Percentiles rank a stretch among this genome's conserved stretches.
These are phyloP conservation scores for Fragum whitleyi DNA, from an alignment of 2,888 invertebrate species.

Conservation along the genomic window DNA sequence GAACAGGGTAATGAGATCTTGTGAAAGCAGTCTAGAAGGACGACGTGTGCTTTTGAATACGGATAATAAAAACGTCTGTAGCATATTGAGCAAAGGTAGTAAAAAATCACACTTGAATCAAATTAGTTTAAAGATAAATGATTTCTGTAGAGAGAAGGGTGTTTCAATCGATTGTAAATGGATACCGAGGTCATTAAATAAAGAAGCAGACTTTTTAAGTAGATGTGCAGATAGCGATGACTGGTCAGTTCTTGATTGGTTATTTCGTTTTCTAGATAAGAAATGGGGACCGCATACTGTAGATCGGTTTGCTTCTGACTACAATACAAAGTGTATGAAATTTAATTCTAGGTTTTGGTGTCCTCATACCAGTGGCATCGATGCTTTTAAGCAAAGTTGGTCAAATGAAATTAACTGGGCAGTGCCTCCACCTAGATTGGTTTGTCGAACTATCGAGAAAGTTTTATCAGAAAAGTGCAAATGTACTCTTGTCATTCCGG, in stretches of 20 bases:
- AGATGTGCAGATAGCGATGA: conserved; percentile 42
- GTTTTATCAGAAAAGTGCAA: conserved; percentile 7
- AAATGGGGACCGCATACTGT: conserved; percentile 49
- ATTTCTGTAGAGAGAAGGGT: conserved; percentile 33
- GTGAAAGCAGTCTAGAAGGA: conserved; percentile 30
- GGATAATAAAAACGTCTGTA: conserved; percentile 52
- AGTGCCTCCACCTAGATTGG: conserved; percentile 38
- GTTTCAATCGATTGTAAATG: conserved; percentile 44
- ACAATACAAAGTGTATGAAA: conserved; percentile 47
- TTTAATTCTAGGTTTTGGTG: no score
- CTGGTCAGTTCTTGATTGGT: conserved; percentile 49
- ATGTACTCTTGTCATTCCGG: conserved; percentile 33
- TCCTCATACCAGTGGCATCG: no score
- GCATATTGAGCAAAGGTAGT: conserved; percentile 50
- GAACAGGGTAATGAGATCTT: conserved; percentile 32
- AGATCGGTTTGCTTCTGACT: conserved; percentile 48
- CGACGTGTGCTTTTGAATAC: conserved; percentile 35
- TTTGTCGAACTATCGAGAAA: conserved; percentile 26
- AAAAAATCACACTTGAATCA: conserved; percentile 43
- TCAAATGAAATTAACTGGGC: no score
- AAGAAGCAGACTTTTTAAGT: conserved; percentile 53
- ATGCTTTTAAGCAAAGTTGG: no score
- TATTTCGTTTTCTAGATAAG: conserved; percentile 47
- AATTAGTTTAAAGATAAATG: conserved; percentile 40
- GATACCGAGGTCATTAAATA: conserved; percentile 54